phyloP scores from a whole-genome alignment of 2,888 invertebrate species.

The Phyllotreta cruciferae region DNA sequence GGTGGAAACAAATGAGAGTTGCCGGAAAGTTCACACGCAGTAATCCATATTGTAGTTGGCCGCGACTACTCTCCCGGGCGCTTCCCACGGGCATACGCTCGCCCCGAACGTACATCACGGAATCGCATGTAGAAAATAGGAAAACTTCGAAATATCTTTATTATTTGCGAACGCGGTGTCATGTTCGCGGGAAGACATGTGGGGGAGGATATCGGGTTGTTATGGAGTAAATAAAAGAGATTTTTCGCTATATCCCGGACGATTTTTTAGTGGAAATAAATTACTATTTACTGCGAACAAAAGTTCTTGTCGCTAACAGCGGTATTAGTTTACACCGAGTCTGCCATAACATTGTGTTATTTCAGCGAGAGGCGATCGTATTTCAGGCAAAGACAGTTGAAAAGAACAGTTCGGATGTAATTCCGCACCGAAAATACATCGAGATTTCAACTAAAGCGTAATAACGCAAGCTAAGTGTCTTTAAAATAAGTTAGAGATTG shows the following conservation, averaged over 20 bases:
- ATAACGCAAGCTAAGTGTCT: slow-evolving; percentile 16
- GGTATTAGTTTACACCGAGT: too few relatives aligned
- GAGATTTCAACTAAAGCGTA: slow-evolving; percentile 18
- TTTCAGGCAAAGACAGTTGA: background rate
- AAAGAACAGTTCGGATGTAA: slow-evolving; percentile 6
- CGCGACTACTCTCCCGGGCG: slow-evolving; percentile 18
- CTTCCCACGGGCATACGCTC: slow-evolving; percentile 27
- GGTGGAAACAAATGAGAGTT: slow-evolving; percentile 35
- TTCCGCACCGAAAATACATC: slow-evolving; percentile 10
- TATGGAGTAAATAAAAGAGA: slow-evolving; percentile 8
- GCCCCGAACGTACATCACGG: slow-evolving; percentile 11
- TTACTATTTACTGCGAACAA: too few relatives aligned
- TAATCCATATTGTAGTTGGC: slow-evolving; percentile 37
- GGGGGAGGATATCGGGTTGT: slow-evolving; percentile 2
- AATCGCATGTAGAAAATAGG: slow-evolving; percentile 15
- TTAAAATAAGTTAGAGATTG: slow-evolving; percentile 16
- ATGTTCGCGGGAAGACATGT: slow-evolving; percentile 11
- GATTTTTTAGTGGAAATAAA: background rate
- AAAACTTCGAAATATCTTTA: slow-evolving; percentile 29
- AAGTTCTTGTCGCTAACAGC: too few relatives aligned
- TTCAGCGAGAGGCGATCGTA: background rate
- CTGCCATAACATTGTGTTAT: background rate
- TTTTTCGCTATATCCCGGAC: background rate
- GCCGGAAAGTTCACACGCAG: slow-evolving; percentile 34
- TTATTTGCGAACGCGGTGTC: slow-evolving; percentile 21